Evolutionary conservation across 2,113 vertebrate genomes (phyloP).

Genomic region (Heterochromis multidens): DNA sequence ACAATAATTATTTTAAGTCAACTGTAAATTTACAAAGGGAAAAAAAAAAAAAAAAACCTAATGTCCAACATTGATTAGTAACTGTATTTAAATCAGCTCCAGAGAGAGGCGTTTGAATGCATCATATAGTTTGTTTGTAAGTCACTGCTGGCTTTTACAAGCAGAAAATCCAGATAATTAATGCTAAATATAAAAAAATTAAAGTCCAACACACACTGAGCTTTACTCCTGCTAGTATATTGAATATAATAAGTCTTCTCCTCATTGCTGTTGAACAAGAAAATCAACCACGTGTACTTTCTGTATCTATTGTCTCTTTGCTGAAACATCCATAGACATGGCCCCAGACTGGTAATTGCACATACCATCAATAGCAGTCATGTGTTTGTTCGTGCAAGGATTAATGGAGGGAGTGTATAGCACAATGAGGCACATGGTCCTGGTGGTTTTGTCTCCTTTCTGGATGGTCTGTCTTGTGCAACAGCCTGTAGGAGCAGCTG

Average conservation of each 20-base stretch:
- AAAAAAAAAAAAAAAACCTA: neutral
- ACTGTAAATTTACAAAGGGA: neutral
- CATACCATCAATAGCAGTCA: constrained; percentile 34
- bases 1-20: no score
- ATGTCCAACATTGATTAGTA: neutral
- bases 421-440: neutral
- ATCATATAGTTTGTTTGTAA: neutral
- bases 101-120: no score
- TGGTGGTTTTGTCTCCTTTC: neutral
- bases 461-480: constrained; percentile 1
- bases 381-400: constrained; percentile 11
- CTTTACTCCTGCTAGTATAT: neutral
- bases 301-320: neutral
- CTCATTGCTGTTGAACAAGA: neutral
- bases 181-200: neutral
- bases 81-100: neutral
- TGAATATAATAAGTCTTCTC: neutral
- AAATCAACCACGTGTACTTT: neutral
- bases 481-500: neutral
- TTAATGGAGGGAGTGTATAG: neutral
- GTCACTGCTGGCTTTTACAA: neutral
- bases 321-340: neutral
- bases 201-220: neutral
- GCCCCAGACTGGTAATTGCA: constrained; percentile 30
- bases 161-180: neutral